A percentile compares a stretch with the other conserved stretches of the same genome.
Evolutionary conservation across 2,113 vertebrate species (phyloP).

Genomic region (Ictidomys tridecemlineatus): DNA sequence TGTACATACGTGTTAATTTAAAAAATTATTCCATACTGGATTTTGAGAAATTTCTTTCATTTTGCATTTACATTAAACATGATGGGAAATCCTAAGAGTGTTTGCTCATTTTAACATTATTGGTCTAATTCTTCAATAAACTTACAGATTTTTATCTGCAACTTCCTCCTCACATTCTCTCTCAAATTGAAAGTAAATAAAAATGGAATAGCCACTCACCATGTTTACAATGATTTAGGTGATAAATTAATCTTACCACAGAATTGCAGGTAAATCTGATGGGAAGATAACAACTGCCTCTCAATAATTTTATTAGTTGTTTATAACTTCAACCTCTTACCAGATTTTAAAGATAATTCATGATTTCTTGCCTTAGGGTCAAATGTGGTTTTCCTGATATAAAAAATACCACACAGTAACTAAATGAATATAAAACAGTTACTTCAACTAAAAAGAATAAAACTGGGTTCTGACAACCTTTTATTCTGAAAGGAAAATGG

Average conservation of each 20-base stretch:
- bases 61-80: not conserved
- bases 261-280: conserved; percentile 85
- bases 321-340: conserved; percentile 82
- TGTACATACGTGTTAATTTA: not conserved
- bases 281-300: conserved; percentile 82
- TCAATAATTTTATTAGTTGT: conserved; percentile 86
- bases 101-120: not conserved
- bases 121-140: conserved; percentile 8
- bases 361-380: conserved; percentile 85
- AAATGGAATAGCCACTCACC: conserved; percentile 86
- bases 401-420: conserved; percentile 79
- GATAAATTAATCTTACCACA: conserved; percentile 86
- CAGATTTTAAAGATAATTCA: conserved; percentile 87
- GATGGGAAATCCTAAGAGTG: not conserved
- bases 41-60: not conserved
- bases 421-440: conserved; percentile 85
- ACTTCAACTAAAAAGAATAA: conserved; percentile 78
- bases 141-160: not conserved
- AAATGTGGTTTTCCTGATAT: conserved; percentile 82
- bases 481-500: not conserved
- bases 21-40: not conserved
- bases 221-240: conserved; percentile 84
- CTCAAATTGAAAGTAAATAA: conserved; percentile 84
- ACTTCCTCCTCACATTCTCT: not conserved
- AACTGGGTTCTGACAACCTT: conserved; percentile 34